Conservation (phyloP, 2,113 vertebrate species). For the Cavia aperea region DNA sequence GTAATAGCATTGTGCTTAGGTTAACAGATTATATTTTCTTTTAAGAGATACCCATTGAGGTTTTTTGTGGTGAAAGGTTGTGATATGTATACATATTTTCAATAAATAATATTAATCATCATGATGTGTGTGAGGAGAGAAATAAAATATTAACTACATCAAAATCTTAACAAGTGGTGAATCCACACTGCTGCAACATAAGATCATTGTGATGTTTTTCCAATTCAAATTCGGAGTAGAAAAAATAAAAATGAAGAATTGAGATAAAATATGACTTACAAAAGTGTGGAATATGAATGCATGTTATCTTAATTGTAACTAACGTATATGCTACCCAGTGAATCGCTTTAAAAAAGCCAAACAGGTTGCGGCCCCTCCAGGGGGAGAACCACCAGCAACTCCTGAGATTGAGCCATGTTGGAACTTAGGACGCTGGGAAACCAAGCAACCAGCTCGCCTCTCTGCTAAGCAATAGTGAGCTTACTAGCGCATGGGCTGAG, state of each 20-base stretch:
- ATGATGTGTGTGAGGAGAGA: background rate
- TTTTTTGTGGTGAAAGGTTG: background rate
- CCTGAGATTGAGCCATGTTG: too few species aligned
- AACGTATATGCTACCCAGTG: background rate
- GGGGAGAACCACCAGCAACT: too few species aligned
- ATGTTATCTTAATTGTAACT: background rate
- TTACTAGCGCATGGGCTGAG: too few species aligned
- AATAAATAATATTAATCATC: background rate
- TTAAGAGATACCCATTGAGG: background rate
- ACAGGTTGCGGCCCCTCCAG: too few species aligned
- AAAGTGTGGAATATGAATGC: background rate
- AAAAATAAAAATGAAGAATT: background rate
- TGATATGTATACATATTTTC: background rate
- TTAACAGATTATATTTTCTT: background rate
- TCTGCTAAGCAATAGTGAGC: too few species aligned
- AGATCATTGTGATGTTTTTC: background rate
- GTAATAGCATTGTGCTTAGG: background rate
- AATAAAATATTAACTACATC: background rate
- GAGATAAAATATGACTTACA: background rate
- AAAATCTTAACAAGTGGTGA: slow-evolving; percentile 1
- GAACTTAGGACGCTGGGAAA: too few species aligned
- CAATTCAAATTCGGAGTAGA: background rate
- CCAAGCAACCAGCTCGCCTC: too few species aligned
- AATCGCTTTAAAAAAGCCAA: background rate
- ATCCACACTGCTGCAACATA: background rate